Base-by-base conservation (phyloP, 2,797 vertebrate genomes). In the Gephyroberyx darwinii region DNA sequence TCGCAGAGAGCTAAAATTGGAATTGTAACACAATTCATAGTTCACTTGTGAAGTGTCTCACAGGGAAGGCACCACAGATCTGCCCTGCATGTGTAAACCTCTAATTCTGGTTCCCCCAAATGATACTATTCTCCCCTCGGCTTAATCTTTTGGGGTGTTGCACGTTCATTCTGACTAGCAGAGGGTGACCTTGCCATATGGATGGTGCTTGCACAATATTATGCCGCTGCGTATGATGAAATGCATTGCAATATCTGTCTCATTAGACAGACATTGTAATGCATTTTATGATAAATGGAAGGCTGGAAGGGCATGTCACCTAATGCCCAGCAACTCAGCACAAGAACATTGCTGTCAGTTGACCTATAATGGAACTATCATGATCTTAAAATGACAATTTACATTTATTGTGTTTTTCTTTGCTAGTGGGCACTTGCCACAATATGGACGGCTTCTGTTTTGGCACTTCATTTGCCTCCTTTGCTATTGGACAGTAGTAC, bases 91-190 rank as follows among this genome's bases (percentile, higher is more conserved):
- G 33, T 16, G 53, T 31, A 20, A 17, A 50, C 9, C 14, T 48
- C 16, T 10, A n/a, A 33, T 17, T 74, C 30, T 60, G 51, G 19
- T 53, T 63, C 61, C 39, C 26, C 74, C 54, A 64, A 57, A 31
- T 0, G 3, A 55, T 37, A 12, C 61, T 41, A 2, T 58, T 7
- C 56, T 65, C 33, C 69, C 45, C 31, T 22, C 8, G 70, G 37
- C 57, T 52, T 30, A 37, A 35, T 54, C 26, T 39, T 43, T 45
- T 54, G 52, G 12, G 26, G 8, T 47, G 4, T 67, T 22, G 5
- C 13, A 30, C 54, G 22, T 62, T 35, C 35, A 7, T 20, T 17
- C 5, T n/a, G 8, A 17, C 47, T 64, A 16, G 26, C 35, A 5
- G 33, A 8, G 8, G 41, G 20, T 39, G 59, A 53, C 57, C 39